A percentile compares a stretch with the other conserved stretches of the same genome.
phyloP scores from a whole-genome alignment of 2,888 invertebrate species.

The Morpho deidamia region DNA sequence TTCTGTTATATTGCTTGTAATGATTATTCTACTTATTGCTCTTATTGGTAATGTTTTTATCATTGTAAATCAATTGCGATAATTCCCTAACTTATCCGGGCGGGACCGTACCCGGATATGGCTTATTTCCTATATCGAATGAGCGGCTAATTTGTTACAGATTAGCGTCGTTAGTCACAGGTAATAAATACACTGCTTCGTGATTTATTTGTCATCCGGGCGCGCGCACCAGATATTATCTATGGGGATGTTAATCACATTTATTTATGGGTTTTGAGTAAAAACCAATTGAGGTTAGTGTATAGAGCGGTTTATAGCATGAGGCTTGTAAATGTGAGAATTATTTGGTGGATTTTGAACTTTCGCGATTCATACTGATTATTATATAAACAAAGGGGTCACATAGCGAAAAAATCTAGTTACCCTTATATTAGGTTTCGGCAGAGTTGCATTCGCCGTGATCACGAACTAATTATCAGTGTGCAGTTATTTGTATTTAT shows the following conservation, averaged over 20 bases:
- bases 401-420: too few species aligned
- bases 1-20: too few species aligned
- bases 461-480: too few species aligned
- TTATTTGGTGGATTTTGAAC: too few species aligned
- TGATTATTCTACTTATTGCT: neutral
- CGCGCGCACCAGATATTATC: slow-evolving; percentile 27
- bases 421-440: too few species aligned
- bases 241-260: slow-evolving; percentile 25
- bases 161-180: slow-evolving; percentile 32
- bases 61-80: too few species aligned
- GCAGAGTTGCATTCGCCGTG: too few species aligned
- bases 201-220: slow-evolving; percentile 33
- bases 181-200: slow-evolving; percentile 30
- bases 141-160: slow-evolving; percentile 36
- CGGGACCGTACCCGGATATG: slow-evolving; percentile 11
- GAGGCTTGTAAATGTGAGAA: too few species aligned
- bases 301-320: neutral
- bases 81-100: too few species aligned
- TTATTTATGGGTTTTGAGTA: slow-evolving; percentile 14
- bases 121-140: slow-evolving; percentile 26
- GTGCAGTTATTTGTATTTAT: too few species aligned
- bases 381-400: too few species aligned
- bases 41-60: neutral
- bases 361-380: too few species aligned
- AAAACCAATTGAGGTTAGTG: slow-evolving; percentile 12